Percentiles rank a stretch among this genome's conserved stretches.
phyloP scores from a whole-genome alignment of 2,888 invertebrate genomes.

The Himalopsyche kuldschensis region DNA sequence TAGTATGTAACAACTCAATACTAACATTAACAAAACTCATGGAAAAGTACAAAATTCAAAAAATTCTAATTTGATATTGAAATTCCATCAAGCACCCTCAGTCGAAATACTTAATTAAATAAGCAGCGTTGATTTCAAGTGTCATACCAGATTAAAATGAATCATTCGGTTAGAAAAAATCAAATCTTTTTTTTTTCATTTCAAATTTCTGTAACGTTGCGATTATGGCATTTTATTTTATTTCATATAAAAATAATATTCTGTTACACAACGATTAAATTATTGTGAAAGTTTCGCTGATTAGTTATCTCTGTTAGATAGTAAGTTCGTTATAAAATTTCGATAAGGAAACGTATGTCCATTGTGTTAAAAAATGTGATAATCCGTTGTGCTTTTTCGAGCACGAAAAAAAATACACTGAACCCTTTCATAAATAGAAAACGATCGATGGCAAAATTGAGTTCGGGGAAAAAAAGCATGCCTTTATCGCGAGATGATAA shows the following conservation, averaged over 20 bases:
- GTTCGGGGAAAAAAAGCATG: neutral
- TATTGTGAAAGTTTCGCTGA: neutral
- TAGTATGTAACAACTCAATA: too few relatives aligned
- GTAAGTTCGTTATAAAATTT: neutral
- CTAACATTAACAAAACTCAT: too few relatives aligned
- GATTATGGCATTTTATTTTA: too few relatives aligned
- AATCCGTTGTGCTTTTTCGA: neutral
- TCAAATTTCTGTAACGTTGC: too few relatives aligned
- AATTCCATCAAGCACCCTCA: too few relatives aligned
- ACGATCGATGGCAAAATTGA: neutral
- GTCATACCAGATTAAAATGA: too few relatives aligned
- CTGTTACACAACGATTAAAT: neutral
- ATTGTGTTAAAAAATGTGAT: neutral
- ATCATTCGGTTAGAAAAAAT: too few relatives aligned
- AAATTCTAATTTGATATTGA: too few relatives aligned
- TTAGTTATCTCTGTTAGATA: neutral
- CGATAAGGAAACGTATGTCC: neutral
- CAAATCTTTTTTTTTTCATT: too few relatives aligned
- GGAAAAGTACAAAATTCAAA: too few relatives aligned
- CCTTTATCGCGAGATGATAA: neutral
- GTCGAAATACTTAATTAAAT: too few relatives aligned
- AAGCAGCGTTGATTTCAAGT: too few relatives aligned
- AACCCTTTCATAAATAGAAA: neutral
- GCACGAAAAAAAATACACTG: neutral
- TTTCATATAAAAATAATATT: neutral